These are phyloP conservation scores for Pseudachorutes palmiensis DNA, from an alignment of 1,140 invertebrate species.

Conservation along the genomic window DNA sequence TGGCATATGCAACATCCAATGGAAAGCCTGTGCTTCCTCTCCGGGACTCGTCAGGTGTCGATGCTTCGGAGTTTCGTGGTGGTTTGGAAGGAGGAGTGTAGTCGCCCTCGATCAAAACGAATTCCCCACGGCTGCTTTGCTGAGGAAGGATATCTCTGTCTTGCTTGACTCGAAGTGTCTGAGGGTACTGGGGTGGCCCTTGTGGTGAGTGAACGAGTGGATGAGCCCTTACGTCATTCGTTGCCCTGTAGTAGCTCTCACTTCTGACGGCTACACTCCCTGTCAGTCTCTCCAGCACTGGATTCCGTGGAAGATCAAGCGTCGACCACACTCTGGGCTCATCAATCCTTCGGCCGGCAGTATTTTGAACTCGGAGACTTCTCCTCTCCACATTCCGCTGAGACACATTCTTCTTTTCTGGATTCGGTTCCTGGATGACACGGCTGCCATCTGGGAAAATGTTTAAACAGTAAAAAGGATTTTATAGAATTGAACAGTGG, in stretches of 20 bases:
- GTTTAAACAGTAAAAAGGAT: neutral
- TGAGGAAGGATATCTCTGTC: conserved; percentile 37
- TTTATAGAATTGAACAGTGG: neutral
- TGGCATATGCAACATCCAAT: no score
- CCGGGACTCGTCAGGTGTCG: conserved; percentile 33
- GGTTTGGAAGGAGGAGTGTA: conserved; percentile 37
- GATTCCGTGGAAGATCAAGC: conserved; percentile 47
- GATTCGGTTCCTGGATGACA: no score
- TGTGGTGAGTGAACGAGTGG: conserved; percentile 43
- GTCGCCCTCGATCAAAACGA: conserved; percentile 65
- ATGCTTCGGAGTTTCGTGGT: conserved; percentile 36
- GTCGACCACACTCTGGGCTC: neutral
- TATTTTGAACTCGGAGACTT: no score
- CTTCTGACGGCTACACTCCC: conserved; percentile 57
- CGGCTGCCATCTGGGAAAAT: conserved; percentile 24
- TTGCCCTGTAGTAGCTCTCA: conserved; percentile 73
- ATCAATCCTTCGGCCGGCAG: neutral
- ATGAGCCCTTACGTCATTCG: conserved; percentile 50
- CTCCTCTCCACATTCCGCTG: no score
- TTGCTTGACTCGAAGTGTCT: neutral
- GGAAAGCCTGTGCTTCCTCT: no score
- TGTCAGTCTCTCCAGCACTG: conserved; percentile 74
- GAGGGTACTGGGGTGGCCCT: no score
- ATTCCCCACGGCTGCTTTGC: conserved; percentile 49
- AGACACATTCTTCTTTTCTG: no score